Conservation (phyloP, 2,113 vertebrate genomes). For the Chamaetylas fuelleborni region DNA sequence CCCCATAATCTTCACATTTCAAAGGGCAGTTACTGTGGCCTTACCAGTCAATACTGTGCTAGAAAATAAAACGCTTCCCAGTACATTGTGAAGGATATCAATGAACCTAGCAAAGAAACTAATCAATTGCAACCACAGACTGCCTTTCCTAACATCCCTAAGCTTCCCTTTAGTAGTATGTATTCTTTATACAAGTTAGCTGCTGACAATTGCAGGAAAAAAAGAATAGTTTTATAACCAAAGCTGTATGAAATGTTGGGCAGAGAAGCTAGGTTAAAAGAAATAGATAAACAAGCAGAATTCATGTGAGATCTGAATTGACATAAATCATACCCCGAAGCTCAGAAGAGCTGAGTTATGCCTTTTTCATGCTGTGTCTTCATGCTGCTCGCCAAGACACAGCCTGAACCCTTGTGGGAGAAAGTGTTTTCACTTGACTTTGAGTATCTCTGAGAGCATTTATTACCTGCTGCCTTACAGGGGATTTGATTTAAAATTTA, state of each 20-base stretch:
- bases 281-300: not conserved
- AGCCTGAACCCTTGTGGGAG: not conserved
- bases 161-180: not conserved
- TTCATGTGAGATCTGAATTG: not conserved
- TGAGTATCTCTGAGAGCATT: not conserved
- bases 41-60: not conserved
- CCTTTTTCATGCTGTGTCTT: not conserved
- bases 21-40: not conserved
- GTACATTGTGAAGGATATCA: not conserved
- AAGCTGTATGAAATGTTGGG: not conserved
- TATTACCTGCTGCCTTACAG: not conserved
- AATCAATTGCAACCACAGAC: not conserved
- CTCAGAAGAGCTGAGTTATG: not conserved
- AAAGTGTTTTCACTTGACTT: not conserved
- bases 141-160: not conserved
- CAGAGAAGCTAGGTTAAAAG: not conserved
- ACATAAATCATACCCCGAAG: not conserved
- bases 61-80: not conserved
- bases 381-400: not conserved
- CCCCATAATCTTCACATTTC: not conserved
- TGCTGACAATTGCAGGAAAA: not conserved
- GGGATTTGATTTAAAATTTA: not conserved
- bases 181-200: not conserved
- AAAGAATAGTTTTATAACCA: not conserved
- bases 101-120: not conserved